Evolutionary conservation across 2,113 vertebrate species (phyloP).

Genomic region (Gymnogyps californianus): DNA sequence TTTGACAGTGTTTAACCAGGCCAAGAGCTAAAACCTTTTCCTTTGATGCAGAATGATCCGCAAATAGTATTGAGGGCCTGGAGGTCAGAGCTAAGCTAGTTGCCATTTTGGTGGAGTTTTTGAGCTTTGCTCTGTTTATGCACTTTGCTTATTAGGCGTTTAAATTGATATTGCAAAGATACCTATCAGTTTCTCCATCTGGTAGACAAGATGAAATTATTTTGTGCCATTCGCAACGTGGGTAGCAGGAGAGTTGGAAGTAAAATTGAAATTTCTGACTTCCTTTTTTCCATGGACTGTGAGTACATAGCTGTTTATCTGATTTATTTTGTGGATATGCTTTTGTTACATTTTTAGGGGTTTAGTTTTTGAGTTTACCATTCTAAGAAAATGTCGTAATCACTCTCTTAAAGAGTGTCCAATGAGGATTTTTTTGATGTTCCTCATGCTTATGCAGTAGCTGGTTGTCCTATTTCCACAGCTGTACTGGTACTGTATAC

Average conservation of each 20-base stretch:
- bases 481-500: neutral
- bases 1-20: neutral
- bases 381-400: neutral
- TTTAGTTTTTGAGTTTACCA: neutral
- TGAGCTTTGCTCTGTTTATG: neutral
- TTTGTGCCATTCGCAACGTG: neutral
- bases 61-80: neutral
- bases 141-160: neutral
- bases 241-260: neutral
- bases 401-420: neutral
- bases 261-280: neutral
- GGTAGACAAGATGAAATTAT: neutral
- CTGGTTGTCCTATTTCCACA: neutral
- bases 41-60: neutral
- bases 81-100: neutral
- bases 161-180: neutral
- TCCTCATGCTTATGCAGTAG: neutral
- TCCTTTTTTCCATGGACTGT: neutral
- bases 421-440: neutral
- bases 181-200: neutral
- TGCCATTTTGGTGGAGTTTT: neutral
- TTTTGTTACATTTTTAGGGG: neutral
- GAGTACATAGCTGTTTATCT: neutral
- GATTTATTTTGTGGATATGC: neutral
- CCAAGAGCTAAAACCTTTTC: neutral